Evolutionary conservation across 2,797 vertebrate species (phyloP).

Genomic region (Ptychadena robeensis): DNA sequence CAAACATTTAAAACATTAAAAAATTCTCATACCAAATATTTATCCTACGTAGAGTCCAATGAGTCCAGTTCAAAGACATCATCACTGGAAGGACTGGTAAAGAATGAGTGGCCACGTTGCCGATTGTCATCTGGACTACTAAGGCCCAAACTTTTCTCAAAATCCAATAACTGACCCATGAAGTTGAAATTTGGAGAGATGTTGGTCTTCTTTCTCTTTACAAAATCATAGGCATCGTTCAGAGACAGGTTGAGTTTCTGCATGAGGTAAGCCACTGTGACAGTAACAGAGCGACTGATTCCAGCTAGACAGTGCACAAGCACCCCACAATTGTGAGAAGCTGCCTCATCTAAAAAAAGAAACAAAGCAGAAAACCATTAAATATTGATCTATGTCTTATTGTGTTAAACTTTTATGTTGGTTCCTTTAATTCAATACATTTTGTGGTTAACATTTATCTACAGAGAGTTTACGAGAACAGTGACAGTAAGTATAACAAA

Average conservation of each 20-base stretch:
- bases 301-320: conserved; percentile 75
- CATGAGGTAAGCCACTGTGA: conserved; percentile 76
- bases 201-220: conserved; percentile 71
- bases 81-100: conserved; percentile 70
- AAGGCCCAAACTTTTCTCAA: conserved; percentile 70
- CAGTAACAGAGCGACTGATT: conserved; percentile 73
- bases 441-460: too few relatives aligned
- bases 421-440: too few relatives aligned
- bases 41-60: conserved; percentile 67
- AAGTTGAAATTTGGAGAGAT: conserved; percentile 73
- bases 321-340: conserved; percentile 71
- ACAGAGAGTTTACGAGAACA: too few relatives aligned
- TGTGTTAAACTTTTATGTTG: neutral
- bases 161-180: conserved; percentile 73
- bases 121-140: conserved; percentile 59
- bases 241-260: conserved; percentile 71
- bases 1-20: neutral
- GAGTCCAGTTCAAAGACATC: conserved; percentile 68
- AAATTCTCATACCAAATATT: neutral
- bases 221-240: conserved; percentile 71
- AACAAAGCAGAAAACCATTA: neutral
- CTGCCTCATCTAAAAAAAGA: conserved; percentile 67
- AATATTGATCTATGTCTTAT: neutral
- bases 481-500: too few relatives aligned
- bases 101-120: conserved; percentile 65